Percentiles rank a stretch among this genome's conserved stretches.
Conservation (phyloP, 2,888 invertebrate species). For the Drosophila pegasa region DNA sequence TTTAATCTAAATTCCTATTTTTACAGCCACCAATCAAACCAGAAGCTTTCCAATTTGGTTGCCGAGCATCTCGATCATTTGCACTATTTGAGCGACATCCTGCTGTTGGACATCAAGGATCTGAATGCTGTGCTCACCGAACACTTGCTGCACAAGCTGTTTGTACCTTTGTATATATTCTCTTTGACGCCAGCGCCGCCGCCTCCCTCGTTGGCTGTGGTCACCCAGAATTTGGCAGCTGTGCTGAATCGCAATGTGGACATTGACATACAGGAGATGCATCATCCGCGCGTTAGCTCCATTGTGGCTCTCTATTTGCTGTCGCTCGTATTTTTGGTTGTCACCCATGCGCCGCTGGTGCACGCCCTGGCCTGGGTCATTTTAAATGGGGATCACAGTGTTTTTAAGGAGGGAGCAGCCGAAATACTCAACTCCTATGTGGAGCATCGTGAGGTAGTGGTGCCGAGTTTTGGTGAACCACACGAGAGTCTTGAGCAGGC, state of each 20-base stretch:
- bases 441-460: slow-evolving; percentile 86
- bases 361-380: slow-evolving; percentile 95
- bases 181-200: slow-evolving; percentile 89
- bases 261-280: slow-evolving; percentile 87
- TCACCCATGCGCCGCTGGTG: slow-evolving; percentile 95
- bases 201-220: slow-evolving; percentile 86
- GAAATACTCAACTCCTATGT: slow-evolving; percentile 89
- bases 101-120: slow-evolving; percentile 95
- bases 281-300: slow-evolving; percentile 92
- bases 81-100: slow-evolving; percentile 98
- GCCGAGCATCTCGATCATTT: slow-evolving; percentile 99
- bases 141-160: slow-evolving; percentile 95
- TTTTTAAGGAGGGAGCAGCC: slow-evolving; percentile 89
- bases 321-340: slow-evolving; percentile 97
- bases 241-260: slow-evolving; percentile 87
- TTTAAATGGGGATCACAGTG: slow-evolving; percentile 91
- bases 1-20: slow-evolving; percentile 53
- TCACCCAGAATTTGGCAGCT: slow-evolving; percentile 88
- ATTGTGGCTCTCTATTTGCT: slow-evolving; percentile 96
- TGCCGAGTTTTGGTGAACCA: slow-evolving; percentile 89
- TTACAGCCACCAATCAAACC: slow-evolving; percentile 94
- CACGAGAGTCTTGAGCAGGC: slow-evolving; percentile 91
- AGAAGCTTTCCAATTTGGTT: slow-evolving; percentile 95
- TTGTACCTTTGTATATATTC: slow-evolving; percentile 97
- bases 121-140: slow-evolving; percentile 97